These are phyloP conservation scores for Eupithecia insigniata DNA, from an alignment of 2,888 invertebrate genomes.

Conservation along the genomic window DNA sequence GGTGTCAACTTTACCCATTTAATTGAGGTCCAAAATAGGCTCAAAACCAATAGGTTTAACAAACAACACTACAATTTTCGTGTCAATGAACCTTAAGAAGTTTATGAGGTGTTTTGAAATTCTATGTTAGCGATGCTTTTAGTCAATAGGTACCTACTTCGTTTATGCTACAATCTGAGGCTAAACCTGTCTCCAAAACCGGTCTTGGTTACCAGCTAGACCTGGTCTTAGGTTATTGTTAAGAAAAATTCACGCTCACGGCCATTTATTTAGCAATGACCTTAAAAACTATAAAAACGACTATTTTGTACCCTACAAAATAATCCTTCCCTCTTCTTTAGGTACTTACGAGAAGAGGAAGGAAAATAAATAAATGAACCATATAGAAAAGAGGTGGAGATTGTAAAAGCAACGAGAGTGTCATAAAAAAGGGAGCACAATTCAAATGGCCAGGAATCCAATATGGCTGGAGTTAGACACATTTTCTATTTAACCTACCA, in stretches of 20 bases:
- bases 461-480: not conserved
- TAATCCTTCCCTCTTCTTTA: too few relatives aligned
- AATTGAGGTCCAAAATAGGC: not conserved
- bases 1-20: not conserved
- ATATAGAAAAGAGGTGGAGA: too few relatives aligned
- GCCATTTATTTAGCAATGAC: not conserved
- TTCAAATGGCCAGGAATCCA: not conserved
- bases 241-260: not conserved
- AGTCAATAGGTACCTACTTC: not conserved
- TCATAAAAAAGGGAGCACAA: too few relatives aligned
- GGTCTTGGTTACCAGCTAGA: conserved; percentile 47
- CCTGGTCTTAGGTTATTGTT: conserved; percentile 46
- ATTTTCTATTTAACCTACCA: not conserved
- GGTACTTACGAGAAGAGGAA: too few relatives aligned
- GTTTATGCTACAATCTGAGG: conserved; percentile 19
- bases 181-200: conserved; percentile 31
- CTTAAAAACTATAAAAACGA: too few relatives aligned
- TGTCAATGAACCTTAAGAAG: not conserved
- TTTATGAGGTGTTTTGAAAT: not conserved
- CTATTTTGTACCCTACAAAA: too few relatives aligned
- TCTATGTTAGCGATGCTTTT: not conserved
- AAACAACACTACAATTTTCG: not conserved
- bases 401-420: too few relatives aligned
- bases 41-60: not conserved
- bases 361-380: not conserved